Evolutionary conservation across 2,888 invertebrate species (phyloP).

Genomic region (Hyles lineata): DNA sequence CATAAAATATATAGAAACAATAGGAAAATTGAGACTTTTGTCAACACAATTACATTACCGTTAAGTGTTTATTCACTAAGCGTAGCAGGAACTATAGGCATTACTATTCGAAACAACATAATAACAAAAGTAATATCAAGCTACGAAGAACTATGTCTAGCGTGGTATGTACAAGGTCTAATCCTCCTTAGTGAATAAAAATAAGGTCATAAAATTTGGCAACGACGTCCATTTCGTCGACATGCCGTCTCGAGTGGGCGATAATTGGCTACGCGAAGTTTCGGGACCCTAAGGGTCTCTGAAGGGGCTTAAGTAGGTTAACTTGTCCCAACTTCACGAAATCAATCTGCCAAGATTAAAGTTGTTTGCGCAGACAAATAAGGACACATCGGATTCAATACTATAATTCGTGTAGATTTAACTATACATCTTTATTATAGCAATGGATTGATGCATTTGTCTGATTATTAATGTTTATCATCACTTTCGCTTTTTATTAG

Average conservation of each 20-base stretch:
- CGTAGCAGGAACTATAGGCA: too few relatives aligned
- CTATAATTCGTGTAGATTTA: background rate
- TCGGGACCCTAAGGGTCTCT: conserved; percentile 33
- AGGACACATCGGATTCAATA: background rate
- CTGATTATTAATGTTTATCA: too few relatives aligned
- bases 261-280: conserved; percentile 49
- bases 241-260: conserved; percentile 36
- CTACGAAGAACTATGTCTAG: background rate
- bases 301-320: conserved; percentile 32
- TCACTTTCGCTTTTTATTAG: too few relatives aligned
- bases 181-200: background rate
- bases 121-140: background rate
- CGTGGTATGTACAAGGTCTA: background rate
- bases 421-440: too few relatives aligned
- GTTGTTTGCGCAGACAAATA: background rate
- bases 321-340: conserved; percentile 31
- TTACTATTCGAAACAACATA: background rate
- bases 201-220: background rate
- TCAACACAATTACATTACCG: too few relatives aligned
- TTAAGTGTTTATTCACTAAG: too few relatives aligned
- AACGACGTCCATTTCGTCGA: conserved; percentile 41
- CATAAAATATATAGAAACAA: too few relatives aligned
- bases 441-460: too few relatives aligned
- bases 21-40: too few relatives aligned
- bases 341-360: conserved; percentile 33